Conservation (phyloP, 2,797 vertebrate genomes). For the Gambelia wislizenii region DNA sequence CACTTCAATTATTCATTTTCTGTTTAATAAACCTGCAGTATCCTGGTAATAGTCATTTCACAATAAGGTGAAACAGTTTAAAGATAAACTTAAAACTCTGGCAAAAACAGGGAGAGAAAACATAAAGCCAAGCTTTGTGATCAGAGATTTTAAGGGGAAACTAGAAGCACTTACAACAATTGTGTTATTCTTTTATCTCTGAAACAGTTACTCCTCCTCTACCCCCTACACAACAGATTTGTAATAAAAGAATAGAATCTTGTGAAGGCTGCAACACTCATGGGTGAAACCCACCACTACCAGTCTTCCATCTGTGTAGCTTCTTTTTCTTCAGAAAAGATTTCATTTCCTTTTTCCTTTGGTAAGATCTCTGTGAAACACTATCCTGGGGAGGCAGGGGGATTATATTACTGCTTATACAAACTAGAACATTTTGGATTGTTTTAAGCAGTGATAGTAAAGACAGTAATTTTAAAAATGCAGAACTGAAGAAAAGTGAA, state of each 20-base stretch:
- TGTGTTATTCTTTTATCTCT: conserved; percentile 70
- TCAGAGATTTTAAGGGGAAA: conserved; percentile 70
- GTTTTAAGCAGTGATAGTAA: background rate
- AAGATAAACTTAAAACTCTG: conserved; percentile 25
- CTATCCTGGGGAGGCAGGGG: conserved; percentile 58
- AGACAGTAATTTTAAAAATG: background rate
- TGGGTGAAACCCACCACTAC: conserved; percentile 81
- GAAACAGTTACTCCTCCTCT: conserved; percentile 75
- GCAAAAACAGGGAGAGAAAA: conserved; percentile 44
- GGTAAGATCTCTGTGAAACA: conserved; percentile 74
- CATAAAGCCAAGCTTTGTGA: conserved; percentile 59
- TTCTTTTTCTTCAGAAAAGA: conserved; percentile 69
- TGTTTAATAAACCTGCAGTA: conserved; percentile 51
- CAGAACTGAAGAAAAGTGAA: background rate
- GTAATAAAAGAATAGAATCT: conserved; percentile 82
- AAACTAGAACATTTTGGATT: background rate
- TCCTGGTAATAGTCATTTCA: conserved; percentile 7
- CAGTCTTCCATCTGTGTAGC: conserved; percentile 81
- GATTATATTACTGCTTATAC: conserved; percentile 29
- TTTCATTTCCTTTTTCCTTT: conserved; percentile 73
- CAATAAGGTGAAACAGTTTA: conserved; percentile 15
- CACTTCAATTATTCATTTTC: conserved; percentile 52
- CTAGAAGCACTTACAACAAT: conserved; percentile 79
- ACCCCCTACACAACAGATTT: conserved; percentile 83
- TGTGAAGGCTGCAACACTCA: conserved; percentile 80